phyloP scores from a whole-genome alignment of 2,888 invertebrate species.

The Boloria euphrosyne region DNA sequence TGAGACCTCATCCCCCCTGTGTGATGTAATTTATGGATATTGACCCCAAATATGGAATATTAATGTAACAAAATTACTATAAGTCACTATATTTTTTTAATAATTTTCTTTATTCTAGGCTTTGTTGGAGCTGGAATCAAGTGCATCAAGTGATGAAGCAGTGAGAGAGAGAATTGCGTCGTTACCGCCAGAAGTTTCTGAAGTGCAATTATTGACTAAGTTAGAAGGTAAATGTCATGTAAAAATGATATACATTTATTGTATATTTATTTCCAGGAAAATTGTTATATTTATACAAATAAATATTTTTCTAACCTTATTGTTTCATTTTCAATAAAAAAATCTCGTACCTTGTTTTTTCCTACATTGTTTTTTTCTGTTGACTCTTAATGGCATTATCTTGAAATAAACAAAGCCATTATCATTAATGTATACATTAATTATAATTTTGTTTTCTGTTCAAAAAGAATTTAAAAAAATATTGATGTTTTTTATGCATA shows the following conservation, averaged over 20 bases:
- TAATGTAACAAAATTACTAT: not conserved
- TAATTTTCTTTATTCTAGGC: slow-evolving; percentile 64
- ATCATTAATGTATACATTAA: not conserved
- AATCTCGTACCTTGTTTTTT: slow-evolving; percentile 23
- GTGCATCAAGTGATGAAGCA: slow-evolving; percentile 96
- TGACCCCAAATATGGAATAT: not conserved
- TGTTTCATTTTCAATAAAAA: slow-evolving; percentile 46
- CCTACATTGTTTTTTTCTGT: slow-evolving; percentile 4
- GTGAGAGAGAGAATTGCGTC: slow-evolving; percentile 96
- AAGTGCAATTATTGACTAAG: slow-evolving; percentile 92
- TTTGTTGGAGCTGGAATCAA: slow-evolving; percentile 93
- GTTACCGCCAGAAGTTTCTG: slow-evolving; percentile 96
- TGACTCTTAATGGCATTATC: not conserved
- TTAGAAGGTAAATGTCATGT: slow-evolving; percentile 85
- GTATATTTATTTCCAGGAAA: slow-evolving; percentile 28
- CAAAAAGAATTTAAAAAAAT: too few relatives aligned
- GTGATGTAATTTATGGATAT: too few relatives aligned
- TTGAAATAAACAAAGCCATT: too few relatives aligned
- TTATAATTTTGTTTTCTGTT: not conserved
- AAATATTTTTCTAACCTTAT: slow-evolving; percentile 42
- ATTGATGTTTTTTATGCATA: too few relatives aligned
- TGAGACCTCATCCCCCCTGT: too few relatives aligned
- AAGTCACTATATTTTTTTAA: not conserved
- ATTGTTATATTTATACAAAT: slow-evolving; percentile 39
- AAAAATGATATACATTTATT: slow-evolving; percentile 24